Conservation (phyloP, 2,797 vertebrate genomes). For the Limnodromus scolopaceus region DNA sequence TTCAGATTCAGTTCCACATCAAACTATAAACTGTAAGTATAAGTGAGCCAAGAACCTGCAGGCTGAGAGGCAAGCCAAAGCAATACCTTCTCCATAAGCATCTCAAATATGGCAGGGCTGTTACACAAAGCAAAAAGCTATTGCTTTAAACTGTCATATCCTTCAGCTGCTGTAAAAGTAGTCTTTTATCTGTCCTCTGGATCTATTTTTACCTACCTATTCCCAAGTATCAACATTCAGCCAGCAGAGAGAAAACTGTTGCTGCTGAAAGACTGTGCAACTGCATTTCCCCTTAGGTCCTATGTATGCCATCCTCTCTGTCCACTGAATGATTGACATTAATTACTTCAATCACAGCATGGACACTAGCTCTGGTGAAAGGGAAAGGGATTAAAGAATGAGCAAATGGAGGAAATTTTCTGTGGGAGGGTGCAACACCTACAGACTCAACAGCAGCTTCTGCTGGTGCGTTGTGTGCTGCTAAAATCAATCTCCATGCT, state of each 20-base stretch:
- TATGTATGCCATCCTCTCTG: not conserved
- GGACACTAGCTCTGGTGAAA: not conserved
- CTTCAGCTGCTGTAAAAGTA: conserved; percentile 23
- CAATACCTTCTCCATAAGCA: conserved; percentile 6
- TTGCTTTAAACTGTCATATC: conserved; percentile 46
- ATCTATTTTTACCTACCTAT: conserved; percentile 35
- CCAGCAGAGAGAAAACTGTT: conserved; percentile 20
- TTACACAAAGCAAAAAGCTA: conserved; percentile 37
- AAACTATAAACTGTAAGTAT: conserved; percentile 24
- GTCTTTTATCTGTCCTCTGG: conserved; percentile 48
- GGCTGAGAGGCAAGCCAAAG: conserved; percentile 28
- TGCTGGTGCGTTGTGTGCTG: not conserved
- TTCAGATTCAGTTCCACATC: not conserved
- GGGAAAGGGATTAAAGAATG: not conserved
- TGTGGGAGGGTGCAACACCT: not conserved
- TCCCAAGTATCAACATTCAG: conserved; percentile 9
- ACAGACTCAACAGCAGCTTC: not conserved
- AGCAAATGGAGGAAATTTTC: not conserved
- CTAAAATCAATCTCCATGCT: not conserved
- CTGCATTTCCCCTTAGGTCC: conserved; percentile 12
- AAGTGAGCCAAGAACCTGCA: conserved; percentile 32
- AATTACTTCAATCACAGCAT: conserved; percentile 61
- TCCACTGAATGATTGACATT: conserved; percentile 47
- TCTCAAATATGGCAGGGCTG: not conserved
- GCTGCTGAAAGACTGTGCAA: not conserved